Evolutionary conservation across 1,140 invertebrate species (phyloP).

Genomic region (Euwallacea similis): DNA sequence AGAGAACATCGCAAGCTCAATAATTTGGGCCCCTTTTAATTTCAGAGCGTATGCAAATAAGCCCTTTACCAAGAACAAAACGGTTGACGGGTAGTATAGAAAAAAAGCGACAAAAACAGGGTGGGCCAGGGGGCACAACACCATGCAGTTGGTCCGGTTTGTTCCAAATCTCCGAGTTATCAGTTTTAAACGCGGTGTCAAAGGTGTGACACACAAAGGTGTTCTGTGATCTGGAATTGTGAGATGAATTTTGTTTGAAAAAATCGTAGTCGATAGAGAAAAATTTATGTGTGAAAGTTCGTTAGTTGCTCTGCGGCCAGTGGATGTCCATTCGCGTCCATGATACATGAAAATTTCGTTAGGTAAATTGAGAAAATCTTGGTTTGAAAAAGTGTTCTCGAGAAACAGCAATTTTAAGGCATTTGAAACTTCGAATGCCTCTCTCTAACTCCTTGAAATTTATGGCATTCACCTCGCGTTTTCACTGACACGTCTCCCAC

Average conservation of each 20-base stretch:
- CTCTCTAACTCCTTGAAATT: too few relatives aligned
- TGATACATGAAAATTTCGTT: too few relatives aligned
- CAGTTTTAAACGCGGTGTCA: constrained; percentile 5
- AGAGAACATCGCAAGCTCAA: constrained; percentile 15
- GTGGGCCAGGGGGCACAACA: constrained; percentile 19
- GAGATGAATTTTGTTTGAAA: background rate
- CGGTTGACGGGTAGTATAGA: constrained; percentile 22
- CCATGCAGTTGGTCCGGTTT: constrained; percentile 17
- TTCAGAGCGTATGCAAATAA: constrained; percentile 33
- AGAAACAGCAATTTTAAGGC: too few relatives aligned
- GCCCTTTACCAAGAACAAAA: constrained; percentile 38
- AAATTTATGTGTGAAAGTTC: too few relatives aligned
- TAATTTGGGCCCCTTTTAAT: constrained; percentile 25
- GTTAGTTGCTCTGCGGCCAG: too few relatives aligned
- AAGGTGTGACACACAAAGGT: constrained; percentile 1
- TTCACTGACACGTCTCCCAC: constrained; percentile 12
- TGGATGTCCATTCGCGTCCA: too few relatives aligned
- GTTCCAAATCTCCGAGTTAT: background rate
- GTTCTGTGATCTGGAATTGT: background rate
- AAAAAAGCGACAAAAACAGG: constrained; percentile 32
- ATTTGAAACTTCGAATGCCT: too few relatives aligned
- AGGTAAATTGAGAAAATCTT: too few relatives aligned
- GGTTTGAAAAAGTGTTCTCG: too few relatives aligned
- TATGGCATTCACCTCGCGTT: constrained; percentile 13
- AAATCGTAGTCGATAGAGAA: too few relatives aligned